These are phyloP conservation scores for Sarcoramphus papa DNA, from an alignment of 2,797 vertebrate genomes.

Conservation along the genomic window DNA sequence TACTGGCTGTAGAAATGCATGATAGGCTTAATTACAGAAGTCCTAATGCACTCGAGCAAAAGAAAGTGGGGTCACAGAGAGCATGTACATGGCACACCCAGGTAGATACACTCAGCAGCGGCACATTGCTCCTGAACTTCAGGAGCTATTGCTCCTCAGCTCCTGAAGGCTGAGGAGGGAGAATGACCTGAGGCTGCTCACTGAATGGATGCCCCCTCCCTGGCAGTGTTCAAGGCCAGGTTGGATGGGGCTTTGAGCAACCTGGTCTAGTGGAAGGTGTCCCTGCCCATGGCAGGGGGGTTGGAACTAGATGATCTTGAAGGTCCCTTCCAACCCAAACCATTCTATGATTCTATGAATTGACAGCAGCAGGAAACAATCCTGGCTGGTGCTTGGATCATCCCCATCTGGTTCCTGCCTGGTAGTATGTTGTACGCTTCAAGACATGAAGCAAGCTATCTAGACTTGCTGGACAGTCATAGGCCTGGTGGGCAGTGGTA, in stretches of 20 bases:
- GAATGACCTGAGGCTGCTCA: not conserved
- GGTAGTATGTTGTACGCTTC: not conserved
- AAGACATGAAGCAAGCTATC: not conserved
- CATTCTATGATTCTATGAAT: not conserved
- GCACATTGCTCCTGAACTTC: not conserved
- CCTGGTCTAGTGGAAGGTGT: not conserved
- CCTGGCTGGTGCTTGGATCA: not conserved
- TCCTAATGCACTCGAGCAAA: not conserved
- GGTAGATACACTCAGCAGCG: not conserved
- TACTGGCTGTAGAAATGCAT: not conserved
- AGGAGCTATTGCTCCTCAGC: not conserved
- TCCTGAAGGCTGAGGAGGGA: not conserved
- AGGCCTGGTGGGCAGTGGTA: not conserved
- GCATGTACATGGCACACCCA: not conserved
- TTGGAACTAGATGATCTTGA: not conserved
- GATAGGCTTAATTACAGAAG: not conserved
- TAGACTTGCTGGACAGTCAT: not conserved
- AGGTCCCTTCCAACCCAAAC: not conserved
- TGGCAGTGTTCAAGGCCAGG: not conserved
- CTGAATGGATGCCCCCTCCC: not conserved
- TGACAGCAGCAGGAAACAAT: not conserved
- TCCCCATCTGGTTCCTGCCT: not conserved
- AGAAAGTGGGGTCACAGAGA: not conserved
- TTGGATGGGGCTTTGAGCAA: not conserved
- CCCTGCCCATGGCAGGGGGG: no score